phyloP scores from a whole-genome alignment of 2,888 invertebrate genomes.

The Trichogramma dendrolimi region DNA sequence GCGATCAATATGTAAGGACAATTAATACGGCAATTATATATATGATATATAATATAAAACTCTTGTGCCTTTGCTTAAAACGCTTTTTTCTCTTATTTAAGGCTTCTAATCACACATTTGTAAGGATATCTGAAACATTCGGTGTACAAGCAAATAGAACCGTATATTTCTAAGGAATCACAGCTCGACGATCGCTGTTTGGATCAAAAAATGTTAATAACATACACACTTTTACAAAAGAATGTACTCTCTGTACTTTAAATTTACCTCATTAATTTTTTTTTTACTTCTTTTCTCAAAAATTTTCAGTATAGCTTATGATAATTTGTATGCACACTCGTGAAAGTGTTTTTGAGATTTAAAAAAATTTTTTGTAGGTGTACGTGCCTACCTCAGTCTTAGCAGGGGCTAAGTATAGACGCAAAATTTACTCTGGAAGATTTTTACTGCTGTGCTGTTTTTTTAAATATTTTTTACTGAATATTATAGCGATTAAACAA shows the following conservation, averaged over 20 bases:
- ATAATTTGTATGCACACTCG: constrained; percentile 6
- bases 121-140: constrained; percentile 22
- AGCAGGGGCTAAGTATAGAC: constrained; percentile 32
- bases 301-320: not conserved
- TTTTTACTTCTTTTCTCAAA: constrained; percentile 11
- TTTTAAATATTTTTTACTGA: not conserved
- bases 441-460: constrained; percentile 13
- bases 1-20: constrained; percentile 11
- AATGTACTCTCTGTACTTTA: constrained; percentile 10
- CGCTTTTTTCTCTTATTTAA: constrained; percentile 10
- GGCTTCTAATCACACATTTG: constrained; percentile 24
- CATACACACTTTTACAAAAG: constrained; percentile 13
- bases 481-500: constrained; percentile 4
- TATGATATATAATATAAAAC: constrained; percentile 3
- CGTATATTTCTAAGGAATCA: constrained; percentile 30
- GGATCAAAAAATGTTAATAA: constrained; percentile 24
- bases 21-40: constrained; percentile 24
- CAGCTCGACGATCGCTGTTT: constrained; percentile 32
- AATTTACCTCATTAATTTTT: constrained; percentile 19
- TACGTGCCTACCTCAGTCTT: constrained; percentile 37
- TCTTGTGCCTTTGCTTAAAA: constrained; percentile 9
- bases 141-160: constrained; percentile 30
- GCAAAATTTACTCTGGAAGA: constrained; percentile 25
- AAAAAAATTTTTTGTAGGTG: constrained; percentile 32
- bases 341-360: constrained; percentile 7